phyloP scores from a whole-genome alignment of 1,140 invertebrate genomes.

The Magallana gigas region DNA sequence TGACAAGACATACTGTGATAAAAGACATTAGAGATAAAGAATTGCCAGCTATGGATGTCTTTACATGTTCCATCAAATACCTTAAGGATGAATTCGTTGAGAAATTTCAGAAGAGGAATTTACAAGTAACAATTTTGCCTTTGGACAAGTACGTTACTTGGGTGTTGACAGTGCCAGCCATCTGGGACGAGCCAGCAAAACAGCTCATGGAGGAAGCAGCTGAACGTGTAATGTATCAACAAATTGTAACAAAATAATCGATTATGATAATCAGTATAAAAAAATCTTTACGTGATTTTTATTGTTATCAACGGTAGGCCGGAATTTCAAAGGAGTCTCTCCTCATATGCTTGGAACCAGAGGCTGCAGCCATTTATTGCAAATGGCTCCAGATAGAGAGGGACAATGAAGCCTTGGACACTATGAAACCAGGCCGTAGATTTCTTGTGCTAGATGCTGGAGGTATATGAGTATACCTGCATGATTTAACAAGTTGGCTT shows the following conservation, averaged over 20 bases:
- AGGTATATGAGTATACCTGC: conserved; percentile 41
- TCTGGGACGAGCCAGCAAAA: background rate
- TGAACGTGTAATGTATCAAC: background rate
- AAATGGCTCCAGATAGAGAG: conserved; percentile 49
- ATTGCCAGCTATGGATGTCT: background rate
- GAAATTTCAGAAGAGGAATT: background rate
- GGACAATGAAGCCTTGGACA: background rate
- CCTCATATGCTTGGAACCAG: conserved; percentile 52
- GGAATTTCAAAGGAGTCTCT: conserved; percentile 51
- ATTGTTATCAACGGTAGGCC: conserved; percentile 33
- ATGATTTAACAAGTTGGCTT: too few species aligned
- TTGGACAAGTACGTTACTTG: background rate
- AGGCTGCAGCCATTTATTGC: conserved; percentile 56
- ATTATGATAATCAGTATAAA: background rate
- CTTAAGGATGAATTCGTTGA: background rate
- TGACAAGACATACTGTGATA: too few species aligned
- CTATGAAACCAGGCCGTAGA: conserved; percentile 18
- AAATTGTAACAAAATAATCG: too few species aligned
- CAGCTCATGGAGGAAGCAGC: background rate
- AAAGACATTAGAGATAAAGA: too few species aligned
- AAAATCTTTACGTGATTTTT: background rate
- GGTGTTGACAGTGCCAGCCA: background rate
- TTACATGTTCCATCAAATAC: background rate
- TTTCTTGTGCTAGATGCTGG: conserved; percentile 56
- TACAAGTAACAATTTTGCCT: too few species aligned